A percentile compares a stretch with the other conserved stretches of the same genome.
Conservation (phyloP, 2,888 invertebrate species). For the Calliphora vomitoria region DNA sequence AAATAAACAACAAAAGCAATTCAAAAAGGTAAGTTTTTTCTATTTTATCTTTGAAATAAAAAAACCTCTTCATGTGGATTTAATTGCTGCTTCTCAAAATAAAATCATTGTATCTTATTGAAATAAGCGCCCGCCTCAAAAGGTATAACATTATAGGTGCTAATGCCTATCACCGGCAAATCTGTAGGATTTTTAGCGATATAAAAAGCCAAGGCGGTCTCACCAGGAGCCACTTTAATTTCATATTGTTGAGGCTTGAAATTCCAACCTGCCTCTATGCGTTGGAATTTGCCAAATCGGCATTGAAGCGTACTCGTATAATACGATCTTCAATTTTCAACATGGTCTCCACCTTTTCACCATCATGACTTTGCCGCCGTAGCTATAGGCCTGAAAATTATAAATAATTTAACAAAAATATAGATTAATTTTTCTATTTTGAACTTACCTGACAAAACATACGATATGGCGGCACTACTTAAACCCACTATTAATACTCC, state of each 20-base stretch:
- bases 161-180: slow-evolving; percentile 94
- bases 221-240: slow-evolving; percentile 95
- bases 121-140: slow-evolving; percentile 99
- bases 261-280: too few species aligned
- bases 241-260: too few species aligned
- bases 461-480: slow-evolving; percentile 96
- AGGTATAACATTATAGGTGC: slow-evolving; percentile 98
- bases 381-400: slow-evolving; percentile 91
- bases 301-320: slow-evolving; percentile 91
- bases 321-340: slow-evolving; percentile 88
- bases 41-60: slow-evolving; percentile 31
- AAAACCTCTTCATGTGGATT: slow-evolving; percentile 97
- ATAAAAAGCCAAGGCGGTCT: slow-evolving; percentile 99
- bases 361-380: slow-evolving; percentile 93
- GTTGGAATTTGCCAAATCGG: too few species aligned
- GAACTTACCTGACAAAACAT: slow-evolving; percentile 96
- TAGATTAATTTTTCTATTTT: background rate
- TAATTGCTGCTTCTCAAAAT: slow-evolving; percentile 99
- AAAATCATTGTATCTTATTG: slow-evolving; percentile 99
- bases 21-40: background rate
- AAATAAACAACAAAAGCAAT: slow-evolving; percentile 69
- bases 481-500: slow-evolving; percentile 93
- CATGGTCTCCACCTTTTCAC: slow-evolving; percentile 91
- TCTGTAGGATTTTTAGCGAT: slow-evolving; percentile 97
- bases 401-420: background rate